A percentile compares a stretch with the other conserved stretches of the same genome.
Evolutionary conservation across 2,888 invertebrate genomes (phyloP).

Genomic region (Dicyrtoma fusca): DNA sequence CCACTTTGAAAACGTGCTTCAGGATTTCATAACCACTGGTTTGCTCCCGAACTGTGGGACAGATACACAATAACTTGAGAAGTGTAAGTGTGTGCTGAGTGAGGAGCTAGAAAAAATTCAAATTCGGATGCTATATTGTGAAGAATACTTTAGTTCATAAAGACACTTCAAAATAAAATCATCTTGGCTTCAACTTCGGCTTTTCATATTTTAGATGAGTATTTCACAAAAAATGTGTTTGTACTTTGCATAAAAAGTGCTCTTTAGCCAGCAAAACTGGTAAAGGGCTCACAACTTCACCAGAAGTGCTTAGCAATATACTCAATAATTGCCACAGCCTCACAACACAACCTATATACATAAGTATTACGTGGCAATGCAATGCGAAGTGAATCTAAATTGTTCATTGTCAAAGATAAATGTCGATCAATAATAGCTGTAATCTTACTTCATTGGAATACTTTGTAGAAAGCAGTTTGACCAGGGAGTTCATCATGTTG

Average conservation of each 20-base stretch:
- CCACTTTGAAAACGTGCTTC: slow-evolving; percentile 13
- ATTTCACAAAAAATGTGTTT: no score
- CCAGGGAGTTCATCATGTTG: slow-evolving; percentile 45
- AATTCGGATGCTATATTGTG: background rate
- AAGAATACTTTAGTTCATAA: background rate
- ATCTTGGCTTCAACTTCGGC: no score
- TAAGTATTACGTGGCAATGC: background rate
- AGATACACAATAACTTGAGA: slow-evolving; percentile 43
- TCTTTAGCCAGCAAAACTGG: no score
- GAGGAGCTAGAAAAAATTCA: slow-evolving; percentile 38
- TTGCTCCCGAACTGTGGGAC: slow-evolving; percentile 25
- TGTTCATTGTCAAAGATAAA: background rate
- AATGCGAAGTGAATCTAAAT: background rate
- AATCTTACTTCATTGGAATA: slow-evolving; percentile 25
- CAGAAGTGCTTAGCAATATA: background rate
- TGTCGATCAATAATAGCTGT: no score
- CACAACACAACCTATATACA: background rate
- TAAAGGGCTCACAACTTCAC: background rate
- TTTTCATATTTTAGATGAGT: no score
- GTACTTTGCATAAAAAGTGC: no score
- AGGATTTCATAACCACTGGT: slow-evolving; percentile 7
- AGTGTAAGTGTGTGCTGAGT: slow-evolving; percentile 45
- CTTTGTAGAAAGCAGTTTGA: slow-evolving; percentile 38
- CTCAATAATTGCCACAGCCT: background rate
- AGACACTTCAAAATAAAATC: background rate